Percentiles rank a stretch among this genome's conserved stretches.
These are phyloP conservation scores for Gavia stellata DNA, from an alignment of 2,113 vertebrate genomes.

Conservation along the genomic window DNA sequence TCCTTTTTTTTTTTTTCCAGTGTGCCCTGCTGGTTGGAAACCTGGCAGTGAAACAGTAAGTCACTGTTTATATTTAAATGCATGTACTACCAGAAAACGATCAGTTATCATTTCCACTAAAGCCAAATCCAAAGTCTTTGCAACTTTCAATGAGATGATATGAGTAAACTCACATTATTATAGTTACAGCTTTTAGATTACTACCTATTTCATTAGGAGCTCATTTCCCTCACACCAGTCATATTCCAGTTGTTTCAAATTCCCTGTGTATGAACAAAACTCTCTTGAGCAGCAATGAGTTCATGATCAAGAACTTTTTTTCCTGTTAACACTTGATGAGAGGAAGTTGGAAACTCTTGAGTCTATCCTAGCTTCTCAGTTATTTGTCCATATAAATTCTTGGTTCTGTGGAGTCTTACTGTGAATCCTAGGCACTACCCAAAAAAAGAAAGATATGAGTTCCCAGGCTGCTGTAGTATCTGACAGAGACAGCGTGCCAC, in stretches of 20 bases:
- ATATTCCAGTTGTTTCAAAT: neutral
- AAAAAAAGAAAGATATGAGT: neutral
- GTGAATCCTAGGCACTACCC: neutral
- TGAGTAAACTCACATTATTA: neutral
- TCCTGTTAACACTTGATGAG: neutral
- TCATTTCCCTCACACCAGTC: neutral
- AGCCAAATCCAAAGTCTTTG: neutral
- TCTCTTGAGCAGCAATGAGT: neutral
- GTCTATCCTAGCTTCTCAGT: neutral
- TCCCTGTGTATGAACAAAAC: neutral
- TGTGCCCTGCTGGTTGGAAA: constrained; percentile 97
- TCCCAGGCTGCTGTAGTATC: neutral
- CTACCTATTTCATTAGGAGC: neutral
- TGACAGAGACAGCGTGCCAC: neutral
- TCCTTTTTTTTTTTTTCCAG: constrained; percentile 58
- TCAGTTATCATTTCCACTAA: neutral
- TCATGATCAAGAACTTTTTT: neutral
- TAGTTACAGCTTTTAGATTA: neutral
- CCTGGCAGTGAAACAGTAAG: constrained; percentile 97
- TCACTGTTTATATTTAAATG: constrained; percentile 8
- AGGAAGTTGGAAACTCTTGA: neutral
- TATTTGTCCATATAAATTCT: neutral
- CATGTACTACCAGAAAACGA: neutral
- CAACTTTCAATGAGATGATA: neutral
- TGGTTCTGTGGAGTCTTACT: neutral